A percentile compares a stretch with the other conserved stretches of the same genome.
Evolutionary conservation across 1,140 invertebrate species (phyloP).

Genomic region (Papilio polytes): DNA sequence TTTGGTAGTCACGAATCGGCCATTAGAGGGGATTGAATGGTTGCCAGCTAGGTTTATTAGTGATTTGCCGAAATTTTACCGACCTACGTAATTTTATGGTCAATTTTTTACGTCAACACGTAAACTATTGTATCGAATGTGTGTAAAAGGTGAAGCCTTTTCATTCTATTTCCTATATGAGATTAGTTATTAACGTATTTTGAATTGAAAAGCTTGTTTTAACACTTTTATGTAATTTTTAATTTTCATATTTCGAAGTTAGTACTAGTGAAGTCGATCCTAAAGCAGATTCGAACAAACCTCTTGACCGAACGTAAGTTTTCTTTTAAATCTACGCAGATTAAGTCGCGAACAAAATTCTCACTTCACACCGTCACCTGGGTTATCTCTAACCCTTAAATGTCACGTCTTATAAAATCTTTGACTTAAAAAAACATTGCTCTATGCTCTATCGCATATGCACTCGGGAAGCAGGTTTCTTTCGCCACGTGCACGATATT

Average conservation of each 20-base stretch:
- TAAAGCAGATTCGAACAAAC: no score
- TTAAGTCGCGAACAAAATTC: no score
- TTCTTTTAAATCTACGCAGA: no score
- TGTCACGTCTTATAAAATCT: not conserved
- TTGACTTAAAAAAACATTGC: not conserved
- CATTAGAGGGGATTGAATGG: constrained; percentile 58
- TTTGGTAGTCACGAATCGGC: constrained; percentile 67
- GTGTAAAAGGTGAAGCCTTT: not conserved
- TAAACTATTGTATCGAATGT: constrained; percentile 16
- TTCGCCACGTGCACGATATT: not conserved
- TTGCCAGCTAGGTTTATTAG: constrained; percentile 30
- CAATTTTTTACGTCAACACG: not conserved
- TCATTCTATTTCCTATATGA: no score
- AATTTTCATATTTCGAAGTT: no score
- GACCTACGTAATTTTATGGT: constrained; percentile 5
- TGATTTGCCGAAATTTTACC: constrained; percentile 34
- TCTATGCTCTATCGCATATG: not conserved
- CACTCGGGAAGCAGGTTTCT: not conserved
- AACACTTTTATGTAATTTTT: no score
- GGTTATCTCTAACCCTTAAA: no score
- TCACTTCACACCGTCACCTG: no score
- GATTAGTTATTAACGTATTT: no score
- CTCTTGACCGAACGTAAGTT: no score
- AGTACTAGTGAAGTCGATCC: no score
- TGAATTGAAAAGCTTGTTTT: no score